Evolutionary conservation across 2,113 vertebrate genomes (phyloP).

Genomic region (Megalops atlanticus): DNA sequence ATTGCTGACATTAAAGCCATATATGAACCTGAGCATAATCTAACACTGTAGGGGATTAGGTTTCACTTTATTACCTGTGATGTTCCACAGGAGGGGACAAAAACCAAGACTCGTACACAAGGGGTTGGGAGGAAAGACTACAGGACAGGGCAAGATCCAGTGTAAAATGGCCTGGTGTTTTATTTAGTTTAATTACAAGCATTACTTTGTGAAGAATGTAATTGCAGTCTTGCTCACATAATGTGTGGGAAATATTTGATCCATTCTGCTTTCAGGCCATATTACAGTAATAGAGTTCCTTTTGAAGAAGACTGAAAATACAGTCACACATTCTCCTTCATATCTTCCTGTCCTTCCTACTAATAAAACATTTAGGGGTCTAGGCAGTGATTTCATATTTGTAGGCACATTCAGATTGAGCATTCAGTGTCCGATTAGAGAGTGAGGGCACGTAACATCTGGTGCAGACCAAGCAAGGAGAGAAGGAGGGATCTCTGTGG

Average conservation of each 20-base stretch:
- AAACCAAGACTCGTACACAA: constrained; percentile 50
- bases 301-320: not conserved
- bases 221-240: not conserved
- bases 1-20: constrained; percentile 16
- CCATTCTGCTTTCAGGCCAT: not conserved
- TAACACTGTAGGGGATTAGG: too few relatives aligned
- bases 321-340: not conserved
- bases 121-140: constrained; percentile 22
- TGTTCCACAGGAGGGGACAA: constrained; percentile 20
- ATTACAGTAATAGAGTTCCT: not conserved
- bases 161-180: not conserved
- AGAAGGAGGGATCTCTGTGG: not conserved
- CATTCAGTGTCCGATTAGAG: constrained; percentile 61
- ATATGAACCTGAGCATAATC: too few relatives aligned
- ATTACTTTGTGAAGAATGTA: constrained; percentile 4
- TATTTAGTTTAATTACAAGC: not conserved
- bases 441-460: constrained; percentile 46
- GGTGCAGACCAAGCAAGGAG: not conserved
- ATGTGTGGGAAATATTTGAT: not conserved
- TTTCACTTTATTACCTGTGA: constrained; percentile 46
- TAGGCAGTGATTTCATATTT: constrained; percentile 52
- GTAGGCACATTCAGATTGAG: constrained; percentile 46
- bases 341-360: constrained; percentile 43
- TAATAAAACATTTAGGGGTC: constrained; percentile 47
- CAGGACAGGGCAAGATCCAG: constrained; percentile 8